Base-by-base conservation (phyloP, 2,113 vertebrate species). In the Tinamus guttatus region DNA sequence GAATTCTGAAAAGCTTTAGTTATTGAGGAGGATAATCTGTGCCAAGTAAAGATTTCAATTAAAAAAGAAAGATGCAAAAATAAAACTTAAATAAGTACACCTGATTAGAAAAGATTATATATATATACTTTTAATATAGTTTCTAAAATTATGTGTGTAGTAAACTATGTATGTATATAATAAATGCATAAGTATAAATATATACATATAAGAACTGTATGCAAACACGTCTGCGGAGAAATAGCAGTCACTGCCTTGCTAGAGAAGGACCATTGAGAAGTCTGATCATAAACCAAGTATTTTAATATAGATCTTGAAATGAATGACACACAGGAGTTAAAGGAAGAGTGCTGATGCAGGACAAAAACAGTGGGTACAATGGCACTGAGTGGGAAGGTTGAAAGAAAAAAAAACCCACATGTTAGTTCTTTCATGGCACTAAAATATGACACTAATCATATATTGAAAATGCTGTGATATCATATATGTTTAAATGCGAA, bases 281-380 rank as follows among this genome's bases (percentile, higher is more conserved):
- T 95, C 88, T 88, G 85, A 36, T 75, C 75, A 52, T 47, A 86
- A n/a, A 36, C 77, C 34, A 67, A 68, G 47, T 92, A 75, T 88
- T 94, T 88, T 81, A 81, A 86, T n/a, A 63, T 73, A 58, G 41
- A 88, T 70, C 19, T 79, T 95, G 87, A 90, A 90, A 87, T 58
- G 71, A 94, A n/a, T 65, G 75, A 91, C 79, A 91, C n/a, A 34
- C 1, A 0, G 27, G 64, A 85, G 38, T 77, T 94, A 94, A 93
- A 85, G 73, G 51, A 94, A 90, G 34, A n/a, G 58, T 79, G 68
- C 38, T 83, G 47, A 75, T 19, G 62, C 36, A 47, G 47, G 30
- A 91, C 63, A 80, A 93, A 94, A 75, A 0, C 65, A 67, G 67
- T 81, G 41, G 52, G 36, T 95, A 19, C 89, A 95, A 86, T 86